phyloP scores from a whole-genome alignment of 2,888 invertebrate species.

The Cistogaster globosa region DNA sequence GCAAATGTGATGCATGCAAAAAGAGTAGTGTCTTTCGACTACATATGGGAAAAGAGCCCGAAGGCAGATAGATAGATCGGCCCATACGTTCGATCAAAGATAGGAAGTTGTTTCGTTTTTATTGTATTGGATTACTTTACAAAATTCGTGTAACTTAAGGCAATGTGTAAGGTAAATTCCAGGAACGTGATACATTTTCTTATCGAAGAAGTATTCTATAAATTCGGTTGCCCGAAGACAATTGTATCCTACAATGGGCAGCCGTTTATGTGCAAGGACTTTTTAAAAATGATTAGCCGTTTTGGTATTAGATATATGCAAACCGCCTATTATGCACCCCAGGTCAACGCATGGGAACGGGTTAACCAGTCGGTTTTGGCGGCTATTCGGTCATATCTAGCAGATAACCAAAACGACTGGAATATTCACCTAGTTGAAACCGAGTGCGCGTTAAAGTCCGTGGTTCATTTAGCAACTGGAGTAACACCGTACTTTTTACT shows the following conservation, averaged over 20 bases:
- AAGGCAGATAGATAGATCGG: neutral
- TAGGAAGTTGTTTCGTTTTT: neutral
- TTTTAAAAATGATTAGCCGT: neutral
- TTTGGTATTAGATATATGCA: neutral
- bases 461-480: neutral
- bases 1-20: neutral
- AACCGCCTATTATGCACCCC: neutral
- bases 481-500: constrained; percentile 2
- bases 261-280: neutral
- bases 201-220: neutral
- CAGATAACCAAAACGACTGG: neutral
- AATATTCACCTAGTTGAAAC: neutral
- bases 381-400: neutral
- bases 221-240: constrained; percentile 1
- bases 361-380: neutral
- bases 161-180: no score
- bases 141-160: neutral
- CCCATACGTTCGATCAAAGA: neutral
- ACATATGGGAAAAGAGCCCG: neutral
- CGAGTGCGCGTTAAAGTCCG: neutral
- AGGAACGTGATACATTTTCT: neutral
- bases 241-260: neutral
- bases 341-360: no score
- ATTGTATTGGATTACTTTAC: neutral
- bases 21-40: neutral